A percentile compares a stretch with the other conserved stretches of the same genome.
These are phyloP conservation scores for Spongilla lacustris DNA, from an alignment of 37 sponge, comb jelly and placozoan species.

Conservation along the genomic window DNA sequence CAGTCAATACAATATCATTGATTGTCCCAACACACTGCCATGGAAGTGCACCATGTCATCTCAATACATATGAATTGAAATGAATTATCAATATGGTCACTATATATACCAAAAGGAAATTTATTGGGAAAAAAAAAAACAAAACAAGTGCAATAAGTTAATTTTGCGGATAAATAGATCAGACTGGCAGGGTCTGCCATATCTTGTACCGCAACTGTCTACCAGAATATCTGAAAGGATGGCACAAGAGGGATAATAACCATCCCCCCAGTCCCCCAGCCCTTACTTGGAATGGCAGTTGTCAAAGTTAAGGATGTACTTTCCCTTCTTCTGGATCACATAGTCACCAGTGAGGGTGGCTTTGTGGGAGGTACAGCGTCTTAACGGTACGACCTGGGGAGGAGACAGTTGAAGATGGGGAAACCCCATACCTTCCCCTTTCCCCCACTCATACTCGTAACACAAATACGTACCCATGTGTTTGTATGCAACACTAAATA, in stretches of 20 bases:
- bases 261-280: background rate
- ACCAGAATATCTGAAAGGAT: slow-evolving; percentile 50
- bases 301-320: slow-evolving; percentile 71
- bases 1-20: too few relatives aligned
- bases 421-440: too few relatives aligned
- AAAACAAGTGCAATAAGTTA: background rate
- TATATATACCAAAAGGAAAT: too few relatives aligned
- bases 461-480: too few relatives aligned
- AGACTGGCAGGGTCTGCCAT: slow-evolving; percentile 39
- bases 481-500: too few relatives aligned
- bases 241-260: background rate
- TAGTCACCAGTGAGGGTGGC: slow-evolving; percentile 68
- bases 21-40: too few relatives aligned
- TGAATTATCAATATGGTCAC: too few relatives aligned
- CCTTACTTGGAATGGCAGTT: slow-evolving; percentile 84
- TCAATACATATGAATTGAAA: too few relatives aligned
- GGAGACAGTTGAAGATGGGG: background rate
- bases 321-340: slow-evolving; percentile 70
- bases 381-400: slow-evolving; percentile 62
- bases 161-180: background rate
- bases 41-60: too few relatives aligned
- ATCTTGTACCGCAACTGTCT: slow-evolving; percentile 47
- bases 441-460: too few relatives aligned
- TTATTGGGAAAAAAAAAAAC: too few relatives aligned
- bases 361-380: slow-evolving; percentile 76